Percentiles rank a stretch among this genome's conserved stretches.
Conservation (phyloP, 2,888 invertebrate species). For the Drosophila meridionalis region DNA sequence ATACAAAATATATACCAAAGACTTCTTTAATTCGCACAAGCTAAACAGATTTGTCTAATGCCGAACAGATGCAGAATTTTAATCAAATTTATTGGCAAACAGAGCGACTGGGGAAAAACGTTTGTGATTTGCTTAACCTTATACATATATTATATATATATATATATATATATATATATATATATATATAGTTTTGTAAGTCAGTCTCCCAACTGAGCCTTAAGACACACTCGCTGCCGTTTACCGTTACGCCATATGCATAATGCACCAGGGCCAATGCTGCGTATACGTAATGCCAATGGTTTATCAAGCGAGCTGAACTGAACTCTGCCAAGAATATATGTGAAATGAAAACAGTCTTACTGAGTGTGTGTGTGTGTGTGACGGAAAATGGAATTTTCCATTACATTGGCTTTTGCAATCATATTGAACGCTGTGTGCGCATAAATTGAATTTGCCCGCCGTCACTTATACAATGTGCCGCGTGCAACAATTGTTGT, state of each 20-base stretch:
- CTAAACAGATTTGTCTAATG: slow-evolving; percentile 6
- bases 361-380: neutral
- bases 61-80: slow-evolving; percentile 7
- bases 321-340: slow-evolving; percentile 13
- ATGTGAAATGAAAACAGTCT: slow-evolving; percentile 15
- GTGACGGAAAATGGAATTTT: slow-evolving; percentile 61
- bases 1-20: neutral
- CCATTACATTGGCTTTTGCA: slow-evolving; percentile 73
- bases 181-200: neutral
- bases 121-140: neutral
- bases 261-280: slow-evolving; percentile 23
- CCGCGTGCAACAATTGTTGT: slow-evolving; percentile 45
- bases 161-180: neutral
- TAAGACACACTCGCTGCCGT: slow-evolving; percentile 8
- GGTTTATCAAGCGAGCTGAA: slow-evolving; percentile 28
- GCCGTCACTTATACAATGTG: slow-evolving; percentile 20
- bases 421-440: slow-evolving; percentile 45
- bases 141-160: neutral
- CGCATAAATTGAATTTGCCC: slow-evolving; percentile 69
- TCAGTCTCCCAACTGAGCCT: slow-evolving; percentile 18
- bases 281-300: slow-evolving; percentile 44
- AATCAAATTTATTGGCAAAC: slow-evolving; percentile 32
- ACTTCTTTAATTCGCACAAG: neutral
- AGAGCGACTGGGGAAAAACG: neutral
- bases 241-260: slow-evolving; percentile 37